Percentiles rank a stretch among this genome's conserved stretches.
Conservation (phyloP, 1,140 invertebrate genomes). For the Ylistrum balloti region DNA sequence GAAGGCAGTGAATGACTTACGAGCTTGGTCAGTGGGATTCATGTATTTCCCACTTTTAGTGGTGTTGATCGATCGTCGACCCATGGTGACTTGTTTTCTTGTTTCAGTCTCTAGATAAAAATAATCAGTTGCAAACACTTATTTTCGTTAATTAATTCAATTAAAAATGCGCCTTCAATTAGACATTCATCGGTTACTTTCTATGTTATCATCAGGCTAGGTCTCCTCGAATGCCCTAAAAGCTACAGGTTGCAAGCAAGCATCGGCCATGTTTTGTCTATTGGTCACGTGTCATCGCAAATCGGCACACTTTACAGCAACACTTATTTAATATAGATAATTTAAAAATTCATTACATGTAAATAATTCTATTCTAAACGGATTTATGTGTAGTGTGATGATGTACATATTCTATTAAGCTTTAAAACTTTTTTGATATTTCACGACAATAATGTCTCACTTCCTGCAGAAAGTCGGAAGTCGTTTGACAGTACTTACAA, state of each 20-base stretch:
- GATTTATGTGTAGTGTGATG: too few species aligned
- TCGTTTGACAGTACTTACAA: background rate
- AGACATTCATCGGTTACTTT: background rate
- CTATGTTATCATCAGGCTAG: background rate
- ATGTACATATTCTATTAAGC: too few species aligned
- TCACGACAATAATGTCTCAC: background rate
- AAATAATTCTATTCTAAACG: background rate
- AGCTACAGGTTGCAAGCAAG: background rate
- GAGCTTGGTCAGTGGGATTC: conserved; percentile 99
- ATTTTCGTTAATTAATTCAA: background rate
- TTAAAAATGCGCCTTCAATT: background rate
- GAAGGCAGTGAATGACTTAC: too few species aligned
- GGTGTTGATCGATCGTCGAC: conserved; percentile 97
- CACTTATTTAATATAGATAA: background rate
- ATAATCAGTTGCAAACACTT: background rate
- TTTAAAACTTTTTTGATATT: background rate
- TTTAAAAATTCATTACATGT: background rate
- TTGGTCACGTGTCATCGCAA: conserved; percentile 16
- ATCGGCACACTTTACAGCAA: background rate
- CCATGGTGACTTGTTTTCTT: conserved; percentile 86
- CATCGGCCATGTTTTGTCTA: conserved; percentile 3
- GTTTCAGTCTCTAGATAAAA: background rate
- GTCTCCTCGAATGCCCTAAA: background rate
- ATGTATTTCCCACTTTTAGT: conserved; percentile 99
- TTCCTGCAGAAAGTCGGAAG: background rate